Conservation (phyloP, 2,888 invertebrate species). For the Calephelis perditalis region DNA sequence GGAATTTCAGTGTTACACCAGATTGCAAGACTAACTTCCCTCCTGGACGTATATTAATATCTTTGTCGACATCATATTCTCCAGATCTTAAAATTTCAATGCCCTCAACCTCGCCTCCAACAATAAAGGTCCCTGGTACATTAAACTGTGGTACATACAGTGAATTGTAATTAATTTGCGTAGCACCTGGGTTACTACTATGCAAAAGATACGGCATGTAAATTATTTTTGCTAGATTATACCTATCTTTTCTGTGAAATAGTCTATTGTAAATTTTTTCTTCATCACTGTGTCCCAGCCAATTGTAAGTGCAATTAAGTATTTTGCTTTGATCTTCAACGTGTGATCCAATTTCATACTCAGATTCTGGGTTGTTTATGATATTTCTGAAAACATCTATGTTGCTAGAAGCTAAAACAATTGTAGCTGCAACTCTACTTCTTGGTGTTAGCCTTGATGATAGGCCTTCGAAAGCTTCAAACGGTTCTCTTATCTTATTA, state of each 20-base stretch:
- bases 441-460: constrained; percentile 88
- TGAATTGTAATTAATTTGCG: constrained; percentile 86
- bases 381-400: constrained; percentile 93
- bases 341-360: constrained; percentile 97
- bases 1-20: constrained; percentile 93
- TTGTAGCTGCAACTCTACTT: constrained; percentile 93
- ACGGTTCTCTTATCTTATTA: constrained; percentile 92
- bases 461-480: constrained; percentile 82
- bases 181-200: constrained; percentile 92
- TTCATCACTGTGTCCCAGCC: constrained; percentile 89
- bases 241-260: constrained; percentile 93
- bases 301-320: constrained; percentile 96
- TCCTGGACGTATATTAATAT: constrained; percentile 96
- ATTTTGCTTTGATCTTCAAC: constrained; percentile 94
- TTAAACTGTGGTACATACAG: constrained; percentile 89
- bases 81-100: constrained; percentile 89
- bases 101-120: constrained; percentile 96
- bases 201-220: constrained; percentile 95
- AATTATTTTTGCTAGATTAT: constrained; percentile 94
- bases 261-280: constrained; percentile 85
- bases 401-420: constrained; percentile 95
- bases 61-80: constrained; percentile 93
- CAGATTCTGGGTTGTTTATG: constrained; percentile 92
- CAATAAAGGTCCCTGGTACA: constrained; percentile 81
- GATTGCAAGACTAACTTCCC: constrained; percentile 92